Evolutionary conservation across 2,113 vertebrate genomes (phyloP).

Genomic region (Callospermophilus lateralis): DNA sequence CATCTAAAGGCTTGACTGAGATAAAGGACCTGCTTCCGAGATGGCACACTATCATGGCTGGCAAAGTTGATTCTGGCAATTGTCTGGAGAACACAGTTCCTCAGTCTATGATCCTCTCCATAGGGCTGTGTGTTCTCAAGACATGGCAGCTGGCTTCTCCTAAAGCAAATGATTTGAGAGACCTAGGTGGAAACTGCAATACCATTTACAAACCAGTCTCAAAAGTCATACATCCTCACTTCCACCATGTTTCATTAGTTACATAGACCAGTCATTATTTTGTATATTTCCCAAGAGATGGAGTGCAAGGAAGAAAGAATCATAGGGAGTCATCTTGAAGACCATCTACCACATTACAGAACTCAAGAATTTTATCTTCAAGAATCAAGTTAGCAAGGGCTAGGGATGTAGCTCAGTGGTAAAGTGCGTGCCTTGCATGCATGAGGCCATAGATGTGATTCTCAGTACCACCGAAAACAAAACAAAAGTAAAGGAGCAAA

Average conservation of each 20-base stretch:
- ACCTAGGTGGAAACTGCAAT: neutral
- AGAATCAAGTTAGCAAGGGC: neutral
- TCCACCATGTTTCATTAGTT: neutral
- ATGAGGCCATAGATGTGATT: too few species aligned
- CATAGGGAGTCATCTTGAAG: neutral
- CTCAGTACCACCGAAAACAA: neutral
- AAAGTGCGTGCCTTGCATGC: neutral
- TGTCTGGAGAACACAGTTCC: neutral
- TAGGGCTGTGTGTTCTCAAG: neutral
- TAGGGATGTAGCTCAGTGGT: neutral
- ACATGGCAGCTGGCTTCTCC: neutral
- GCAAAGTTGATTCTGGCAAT: neutral
- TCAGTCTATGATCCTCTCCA: neutral
- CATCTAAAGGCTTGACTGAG: neutral
- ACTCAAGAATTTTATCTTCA: constrained; percentile 17
- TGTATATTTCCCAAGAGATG: neutral
- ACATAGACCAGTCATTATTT: neutral
- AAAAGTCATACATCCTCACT: neutral
- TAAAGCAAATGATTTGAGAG: neutral
- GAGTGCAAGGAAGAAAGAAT: neutral
- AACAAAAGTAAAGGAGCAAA: neutral
- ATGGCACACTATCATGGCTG: neutral
- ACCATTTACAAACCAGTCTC: neutral
- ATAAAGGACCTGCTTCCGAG: neutral
- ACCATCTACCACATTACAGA: neutral